Conservation (phyloP, 2,888 invertebrate genomes). For the Luffia ferchaultella region DNA sequence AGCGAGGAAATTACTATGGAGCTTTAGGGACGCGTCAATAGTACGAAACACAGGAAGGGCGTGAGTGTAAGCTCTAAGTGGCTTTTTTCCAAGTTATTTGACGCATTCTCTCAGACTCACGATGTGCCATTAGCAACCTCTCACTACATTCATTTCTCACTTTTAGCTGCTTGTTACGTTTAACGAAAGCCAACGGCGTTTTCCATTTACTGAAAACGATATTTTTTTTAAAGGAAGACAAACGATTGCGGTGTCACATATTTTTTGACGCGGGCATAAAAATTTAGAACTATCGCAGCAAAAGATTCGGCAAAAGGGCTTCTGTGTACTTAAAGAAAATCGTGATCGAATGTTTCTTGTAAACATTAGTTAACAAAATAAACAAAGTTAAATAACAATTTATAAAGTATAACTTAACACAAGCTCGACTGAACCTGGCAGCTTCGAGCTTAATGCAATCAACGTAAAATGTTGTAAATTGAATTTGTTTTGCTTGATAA, state of each 20-base stretch:
- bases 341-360: neutral
- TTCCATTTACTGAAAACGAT: neutral
- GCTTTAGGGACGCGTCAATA: constrained; percentile 25
- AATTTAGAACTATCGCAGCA: too few species aligned
- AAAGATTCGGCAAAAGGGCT: too few species aligned
- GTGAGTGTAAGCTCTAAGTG: constrained; percentile 42
- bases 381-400: neutral
- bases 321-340: too few species aligned
- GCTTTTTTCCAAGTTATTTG: constrained; percentile 53
- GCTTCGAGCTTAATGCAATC: neutral
- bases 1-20: constrained; percentile 39
- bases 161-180: neutral
- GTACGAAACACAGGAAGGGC: constrained; percentile 25
- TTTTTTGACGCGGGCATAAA: too few species aligned
- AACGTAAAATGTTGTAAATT: neutral
- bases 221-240: neutral
- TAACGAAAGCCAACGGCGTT: neutral
- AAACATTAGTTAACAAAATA: neutral
- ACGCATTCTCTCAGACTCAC: constrained; percentile 5
- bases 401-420: neutral
- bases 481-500: neutral
- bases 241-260: neutral
- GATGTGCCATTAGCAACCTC: constrained; percentile 3
- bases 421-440: neutral
- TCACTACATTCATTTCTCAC: neutral